Evolutionary conservation across 2,113 vertebrate species (phyloP), one percentile per base, ranked within the genome.

Genomic region (Brachyhypopomus gauderio): DNA sequence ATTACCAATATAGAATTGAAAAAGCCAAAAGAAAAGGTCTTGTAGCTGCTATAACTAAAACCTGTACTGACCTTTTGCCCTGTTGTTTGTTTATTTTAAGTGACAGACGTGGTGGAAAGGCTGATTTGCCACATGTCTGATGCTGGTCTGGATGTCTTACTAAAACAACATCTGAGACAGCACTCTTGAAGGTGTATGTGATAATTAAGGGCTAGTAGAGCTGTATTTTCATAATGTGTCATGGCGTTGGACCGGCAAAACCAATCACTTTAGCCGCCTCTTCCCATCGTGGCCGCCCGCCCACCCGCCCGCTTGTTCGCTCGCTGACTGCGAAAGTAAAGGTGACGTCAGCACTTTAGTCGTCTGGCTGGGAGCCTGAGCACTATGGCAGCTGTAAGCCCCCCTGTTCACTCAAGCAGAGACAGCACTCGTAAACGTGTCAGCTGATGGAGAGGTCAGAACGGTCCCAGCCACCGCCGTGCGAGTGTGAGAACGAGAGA

Each of bases 141-240:
- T 58, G 78, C 84, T 89, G 92, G 90, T 92, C 89, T 93, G 93
- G 91, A 91, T 76, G 71, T 81, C 52, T 85, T 87, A 87, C 91
- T 91, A 90, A 88, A 93, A 93, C 89, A 93, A 93, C 91, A 93
- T 86, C 69, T 81, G 86, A 91, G 89, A 89, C 91, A 89, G 90
- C 91, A 91, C 86, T 86, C 86, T 72, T 52, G 88, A 93, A 93
- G 93, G 92, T 94, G 91, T 90, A 93, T 82, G 91, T 89, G 91
- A 93, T 93, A 88, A 93, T 93, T 92, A 90, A 91, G 90, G 91
- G 87, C 85, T 89, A 75, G 34, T 67, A 84, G 85, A 87, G 89
- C 92, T 93, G 90, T 91, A 91, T 92, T 92, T 93, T 93, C 89
- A 88, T 90, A 90, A 92, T 92, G 93, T 92, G 91, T 93, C 92